Evolutionary conservation across 2,797 vertebrate species (phyloP).

Genomic region (Podarcis lilfordi): DNA sequence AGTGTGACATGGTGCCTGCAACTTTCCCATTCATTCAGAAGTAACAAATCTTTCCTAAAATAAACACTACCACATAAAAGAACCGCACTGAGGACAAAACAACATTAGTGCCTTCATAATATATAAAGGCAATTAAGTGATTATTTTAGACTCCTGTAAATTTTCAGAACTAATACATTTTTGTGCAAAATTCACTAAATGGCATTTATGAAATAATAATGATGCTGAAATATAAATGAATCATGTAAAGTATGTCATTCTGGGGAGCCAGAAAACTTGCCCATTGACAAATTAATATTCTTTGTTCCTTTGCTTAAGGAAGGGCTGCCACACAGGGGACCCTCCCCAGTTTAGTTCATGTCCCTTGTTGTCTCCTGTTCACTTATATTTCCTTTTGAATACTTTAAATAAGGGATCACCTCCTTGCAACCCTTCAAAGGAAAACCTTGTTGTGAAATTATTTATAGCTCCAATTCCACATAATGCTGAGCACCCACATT

Average conservation of each 20-base stretch:
- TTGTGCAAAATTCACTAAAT: slow-evolving; percentile 69
- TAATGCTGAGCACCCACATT: slow-evolving; percentile 24
- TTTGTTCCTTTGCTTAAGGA: slow-evolving; percentile 68
- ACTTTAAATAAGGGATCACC: slow-evolving; percentile 54
- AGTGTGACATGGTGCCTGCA: slow-evolving; percentile 32
- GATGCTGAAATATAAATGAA: slow-evolving; percentile 79
- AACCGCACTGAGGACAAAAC: slow-evolving; percentile 51
- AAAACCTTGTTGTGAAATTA: slow-evolving; percentile 23
- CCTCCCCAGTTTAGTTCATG: slow-evolving; percentile 13
- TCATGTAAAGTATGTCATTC: slow-evolving; percentile 75
- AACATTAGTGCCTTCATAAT: slow-evolving; percentile 72
- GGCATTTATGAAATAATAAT: slow-evolving; percentile 85
- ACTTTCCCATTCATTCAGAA: slow-evolving; percentile 21
- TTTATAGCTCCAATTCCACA: slow-evolving; percentile 43
- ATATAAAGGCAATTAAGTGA: slow-evolving; percentile 81
- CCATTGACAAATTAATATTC: slow-evolving; percentile 65
- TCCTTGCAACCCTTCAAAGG: slow-evolving; percentile 34
- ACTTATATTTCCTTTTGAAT: slow-evolving; percentile 3
- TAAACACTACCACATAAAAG: slow-evolving; percentile 38
- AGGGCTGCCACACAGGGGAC: slow-evolving; percentile 26
- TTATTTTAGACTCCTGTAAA: slow-evolving; percentile 80
- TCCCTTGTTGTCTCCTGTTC: slow-evolving; percentile 3
- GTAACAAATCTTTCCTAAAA: slow-evolving; percentile 54
- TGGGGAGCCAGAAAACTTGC: slow-evolving; percentile 66
- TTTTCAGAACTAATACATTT: slow-evolving; percentile 73